phyloP scores from a whole-genome alignment of 2,888 invertebrate genomes.

The Mantis religiosa region DNA sequence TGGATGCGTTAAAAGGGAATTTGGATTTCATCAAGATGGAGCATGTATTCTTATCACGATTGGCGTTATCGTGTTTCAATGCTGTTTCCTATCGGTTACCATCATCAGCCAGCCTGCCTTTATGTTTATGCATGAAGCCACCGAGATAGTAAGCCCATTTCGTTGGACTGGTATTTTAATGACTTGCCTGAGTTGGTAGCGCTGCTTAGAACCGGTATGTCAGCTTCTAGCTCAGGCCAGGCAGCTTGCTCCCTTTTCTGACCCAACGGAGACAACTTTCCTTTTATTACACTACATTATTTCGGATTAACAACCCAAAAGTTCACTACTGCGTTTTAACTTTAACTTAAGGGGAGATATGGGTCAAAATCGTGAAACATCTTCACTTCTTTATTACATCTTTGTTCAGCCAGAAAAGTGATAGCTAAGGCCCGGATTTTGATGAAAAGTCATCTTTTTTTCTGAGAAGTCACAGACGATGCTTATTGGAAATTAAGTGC shows the following conservation, averaged over 20 bases:
- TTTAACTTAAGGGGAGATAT: background rate
- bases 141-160: background rate
- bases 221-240: background rate
- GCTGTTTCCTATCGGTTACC: background rate
- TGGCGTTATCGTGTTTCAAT: background rate
- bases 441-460: too few species aligned
- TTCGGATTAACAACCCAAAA: background rate
- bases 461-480: too few species aligned
- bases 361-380: too few species aligned
- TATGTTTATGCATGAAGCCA: background rate
- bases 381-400: too few species aligned
- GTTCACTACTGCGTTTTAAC: background rate
- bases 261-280: slow-evolving; percentile 47
- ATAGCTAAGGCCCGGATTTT: too few species aligned
- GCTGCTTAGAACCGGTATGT: slow-evolving; percentile 18
- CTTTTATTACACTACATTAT: background rate
- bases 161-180: background rate
- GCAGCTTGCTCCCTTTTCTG: background rate
- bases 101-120: background rate
- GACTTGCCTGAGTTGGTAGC: background rate
- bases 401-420: too few species aligned
- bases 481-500: too few species aligned
- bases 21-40: background rate
- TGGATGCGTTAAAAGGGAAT: background rate
- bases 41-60: background rate